Percentiles rank a stretch among this genome's conserved stretches.
phyloP scores from a whole-genome alignment of 2,888 invertebrate species.

The Caenorhabditis drosophilae region DNA sequence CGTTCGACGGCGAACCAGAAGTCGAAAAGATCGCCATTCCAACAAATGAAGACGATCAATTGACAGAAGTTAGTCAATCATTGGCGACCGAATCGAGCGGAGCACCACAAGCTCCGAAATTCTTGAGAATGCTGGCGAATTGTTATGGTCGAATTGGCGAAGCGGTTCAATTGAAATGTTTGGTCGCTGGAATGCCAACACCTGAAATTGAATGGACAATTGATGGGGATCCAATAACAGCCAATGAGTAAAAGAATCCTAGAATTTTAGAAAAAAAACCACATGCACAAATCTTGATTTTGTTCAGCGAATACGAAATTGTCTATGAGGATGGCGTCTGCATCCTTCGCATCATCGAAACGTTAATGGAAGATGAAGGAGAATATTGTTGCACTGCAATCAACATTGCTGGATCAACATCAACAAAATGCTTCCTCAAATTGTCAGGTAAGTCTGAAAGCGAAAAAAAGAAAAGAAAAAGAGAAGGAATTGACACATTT shows the following conservation, averaged over 20 bases:
- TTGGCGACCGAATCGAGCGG: conserved; percentile 43
- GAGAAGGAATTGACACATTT: conserved; percentile 36
- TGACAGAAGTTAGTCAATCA: conserved; percentile 40
- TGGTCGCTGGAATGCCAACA: conserved; percentile 69
- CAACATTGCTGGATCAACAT: conserved; percentile 83
- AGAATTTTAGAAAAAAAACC: not conserved
- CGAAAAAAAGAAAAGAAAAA: conserved; percentile 8
- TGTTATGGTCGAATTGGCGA: conserved; percentile 43
- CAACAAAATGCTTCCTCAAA: conserved; percentile 72
- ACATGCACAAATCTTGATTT: not conserved
- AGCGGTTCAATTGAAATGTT: conserved; percentile 62
- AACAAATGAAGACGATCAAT: conserved; percentile 8
- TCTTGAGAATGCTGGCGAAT: conserved; percentile 44
- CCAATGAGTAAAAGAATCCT: conserved; percentile 50
- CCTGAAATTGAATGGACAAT: conserved; percentile 68
- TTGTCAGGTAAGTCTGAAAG: conserved; percentile 54
- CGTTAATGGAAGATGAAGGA: conserved; percentile 81
- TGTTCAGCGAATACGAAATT: conserved; percentile 61
- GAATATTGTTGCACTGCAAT: conserved; percentile 83
- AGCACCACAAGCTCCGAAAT: conserved; percentile 48
- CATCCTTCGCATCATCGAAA: conserved; percentile 57
- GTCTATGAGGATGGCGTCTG: conserved; percentile 67
- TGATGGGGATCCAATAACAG: conserved; percentile 63
- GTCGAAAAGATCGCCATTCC: too few relatives aligned
- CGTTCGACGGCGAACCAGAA: too few relatives aligned